A percentile compares a stretch with the other conserved stretches of the same genome.
Evolutionary conservation across 2,797 vertebrate species (phyloP).

Genomic region (Trematocara caparti): DNA sequence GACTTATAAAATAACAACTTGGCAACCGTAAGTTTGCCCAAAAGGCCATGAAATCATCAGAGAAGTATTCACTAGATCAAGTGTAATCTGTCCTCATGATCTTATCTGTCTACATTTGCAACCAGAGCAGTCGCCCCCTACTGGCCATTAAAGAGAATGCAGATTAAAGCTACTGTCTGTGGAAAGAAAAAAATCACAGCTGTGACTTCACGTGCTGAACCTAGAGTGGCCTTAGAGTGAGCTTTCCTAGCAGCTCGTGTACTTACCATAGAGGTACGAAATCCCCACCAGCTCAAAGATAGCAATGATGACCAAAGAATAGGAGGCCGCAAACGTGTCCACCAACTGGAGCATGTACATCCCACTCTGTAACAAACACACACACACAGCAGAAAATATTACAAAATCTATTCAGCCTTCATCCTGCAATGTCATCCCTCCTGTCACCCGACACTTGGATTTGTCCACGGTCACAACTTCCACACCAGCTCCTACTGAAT

Average conservation of each 20-base stretch:
- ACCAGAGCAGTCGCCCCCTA: not conserved
- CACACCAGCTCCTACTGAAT: not conserved
- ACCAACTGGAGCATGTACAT: conserved; percentile 98
- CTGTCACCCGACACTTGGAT: not conserved
- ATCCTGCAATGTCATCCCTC: not conserved
- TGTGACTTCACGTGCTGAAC: not conserved
- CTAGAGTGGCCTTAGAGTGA: not conserved
- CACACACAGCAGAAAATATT: conserved; percentile 1
- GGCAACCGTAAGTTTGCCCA: not conserved
- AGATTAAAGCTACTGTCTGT: not conserved
- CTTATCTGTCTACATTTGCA: not conserved
- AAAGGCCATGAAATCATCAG: not conserved
- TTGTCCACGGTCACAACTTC: not conserved
- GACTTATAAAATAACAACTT: not conserved
- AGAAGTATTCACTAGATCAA: not conserved
- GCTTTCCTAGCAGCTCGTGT: not conserved
- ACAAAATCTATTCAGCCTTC: not conserved
- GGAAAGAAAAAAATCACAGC: not conserved
- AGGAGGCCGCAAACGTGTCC: conserved; percentile 94
- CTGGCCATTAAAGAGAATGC: not conserved
- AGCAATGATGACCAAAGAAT: conserved; percentile 95
- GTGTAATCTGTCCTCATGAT: not conserved
- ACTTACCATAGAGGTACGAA: conserved; percentile 94
- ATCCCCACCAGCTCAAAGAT: conserved; percentile 95
- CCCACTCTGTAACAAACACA: conserved; percentile 79